phyloP scores from a whole-genome alignment of 2,797 vertebrate genomes.

The Oryzias sinensis region DNA sequence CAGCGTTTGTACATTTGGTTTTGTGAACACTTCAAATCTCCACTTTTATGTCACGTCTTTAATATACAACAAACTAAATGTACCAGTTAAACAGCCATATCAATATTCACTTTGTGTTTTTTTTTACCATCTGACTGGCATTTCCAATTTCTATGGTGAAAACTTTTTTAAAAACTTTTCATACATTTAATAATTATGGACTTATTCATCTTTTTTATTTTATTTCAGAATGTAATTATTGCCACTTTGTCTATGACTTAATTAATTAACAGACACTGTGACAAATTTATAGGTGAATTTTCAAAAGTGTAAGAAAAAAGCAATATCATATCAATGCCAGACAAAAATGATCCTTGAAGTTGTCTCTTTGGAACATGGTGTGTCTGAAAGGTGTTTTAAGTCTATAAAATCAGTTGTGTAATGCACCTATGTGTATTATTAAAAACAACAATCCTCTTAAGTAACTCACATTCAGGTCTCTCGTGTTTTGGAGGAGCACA shows the following conservation, averaged over 20 bases:
- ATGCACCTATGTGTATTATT: slow-evolving; percentile 19
- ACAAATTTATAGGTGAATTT: no score
- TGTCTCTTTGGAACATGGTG: slow-evolving; percentile 26
- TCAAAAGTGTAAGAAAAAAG: slow-evolving; percentile 39
- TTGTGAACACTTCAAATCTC: slow-evolving; percentile 25
- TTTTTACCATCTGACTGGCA: no score
- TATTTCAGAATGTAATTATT: slow-evolving; percentile 45
- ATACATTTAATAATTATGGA: not conserved
- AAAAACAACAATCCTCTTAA: slow-evolving; percentile 14
- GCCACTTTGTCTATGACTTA: slow-evolving; percentile 23
- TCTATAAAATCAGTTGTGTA: slow-evolving; percentile 31
- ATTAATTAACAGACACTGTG: no score
- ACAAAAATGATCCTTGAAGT: slow-evolving; percentile 24
- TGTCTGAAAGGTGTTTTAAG: slow-evolving; percentile 18
- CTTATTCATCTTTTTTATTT: slow-evolving; percentile 14
- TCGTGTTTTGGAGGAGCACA: slow-evolving; percentile 3
- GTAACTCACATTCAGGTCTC: slow-evolving; percentile 11
- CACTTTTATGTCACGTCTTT: not conserved
- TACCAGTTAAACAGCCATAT: no score
- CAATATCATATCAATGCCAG: slow-evolving; percentile 47
- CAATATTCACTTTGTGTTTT: no score
- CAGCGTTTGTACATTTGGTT: slow-evolving; percentile 36
- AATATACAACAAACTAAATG: no score
- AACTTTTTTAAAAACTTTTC: not conserved
- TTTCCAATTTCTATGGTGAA: not conserved